These are phyloP conservation scores for Melanargia galathea DNA, from an alignment of 2,888 invertebrate species.

Conservation along the genomic window DNA sequence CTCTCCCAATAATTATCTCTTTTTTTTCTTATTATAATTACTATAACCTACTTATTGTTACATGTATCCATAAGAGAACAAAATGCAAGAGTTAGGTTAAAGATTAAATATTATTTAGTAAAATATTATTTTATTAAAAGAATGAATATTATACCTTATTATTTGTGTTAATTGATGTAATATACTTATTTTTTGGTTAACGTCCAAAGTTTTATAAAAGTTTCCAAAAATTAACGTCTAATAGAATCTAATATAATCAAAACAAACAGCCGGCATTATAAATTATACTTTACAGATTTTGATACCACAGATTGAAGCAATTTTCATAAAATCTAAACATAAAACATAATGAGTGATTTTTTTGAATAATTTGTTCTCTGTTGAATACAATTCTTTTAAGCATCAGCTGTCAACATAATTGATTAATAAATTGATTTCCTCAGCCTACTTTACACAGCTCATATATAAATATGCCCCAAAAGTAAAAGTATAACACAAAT, in stretches of 20 bases:
- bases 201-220: no score
- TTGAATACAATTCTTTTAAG: conserved; percentile 33
- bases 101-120: conserved; percentile 2
- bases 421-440: conserved; percentile 24
- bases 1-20: conserved; percentile 38
- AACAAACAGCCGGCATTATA: not conserved
- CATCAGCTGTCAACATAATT: conserved; percentile 24
- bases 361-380: conserved; percentile 26
- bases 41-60: conserved; percentile 37
- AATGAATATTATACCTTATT: not conserved
- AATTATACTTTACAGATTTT: no score
- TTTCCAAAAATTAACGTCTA: not conserved
- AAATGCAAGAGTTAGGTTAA: not conserved
- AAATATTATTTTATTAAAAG: not conserved
- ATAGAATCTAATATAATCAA: not conserved
- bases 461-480: conserved; percentile 34
- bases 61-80: conserved; percentile 37
- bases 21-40: no score
- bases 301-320: not conserved
- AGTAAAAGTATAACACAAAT: not conserved
- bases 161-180: not conserved
- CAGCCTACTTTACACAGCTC: conserved; percentile 36
- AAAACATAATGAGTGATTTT: not conserved
- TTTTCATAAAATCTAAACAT: no score
- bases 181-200: not conserved